These are phyloP conservation scores for Myrmecobius fasciatus DNA, from an alignment of 2,113 vertebrate genomes.

Conservation along the genomic window DNA sequence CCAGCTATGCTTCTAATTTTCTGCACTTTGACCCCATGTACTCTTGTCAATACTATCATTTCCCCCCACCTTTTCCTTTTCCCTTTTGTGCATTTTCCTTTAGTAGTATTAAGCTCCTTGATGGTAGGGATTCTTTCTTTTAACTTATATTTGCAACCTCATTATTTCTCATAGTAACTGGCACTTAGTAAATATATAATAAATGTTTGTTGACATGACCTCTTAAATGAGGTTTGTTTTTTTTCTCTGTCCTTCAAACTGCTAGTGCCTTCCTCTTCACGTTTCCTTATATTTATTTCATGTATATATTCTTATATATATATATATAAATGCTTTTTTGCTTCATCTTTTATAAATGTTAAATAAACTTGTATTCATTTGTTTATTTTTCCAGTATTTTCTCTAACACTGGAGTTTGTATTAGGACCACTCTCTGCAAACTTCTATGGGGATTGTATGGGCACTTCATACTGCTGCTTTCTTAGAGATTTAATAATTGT, in stretches of 20 bases:
- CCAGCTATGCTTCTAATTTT: neutral
- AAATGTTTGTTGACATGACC: neutral
- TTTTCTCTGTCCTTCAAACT: neutral
- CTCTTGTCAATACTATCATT: neutral
- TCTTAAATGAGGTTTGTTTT: neutral
- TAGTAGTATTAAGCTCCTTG: neutral
- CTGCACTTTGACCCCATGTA: neutral
- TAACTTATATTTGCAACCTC: neutral
- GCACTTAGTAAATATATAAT: neutral
- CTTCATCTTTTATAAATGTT: too few species aligned
- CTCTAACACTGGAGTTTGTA: too few species aligned
- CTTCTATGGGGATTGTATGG: too few species aligned
- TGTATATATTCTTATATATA: neutral
- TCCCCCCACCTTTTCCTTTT: neutral
- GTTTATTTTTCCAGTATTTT: too few species aligned
- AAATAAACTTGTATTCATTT: too few species aligned
- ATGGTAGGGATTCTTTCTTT: neutral
- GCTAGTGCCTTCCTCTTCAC: neutral
- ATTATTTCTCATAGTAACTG: neutral
- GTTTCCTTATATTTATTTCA: neutral
- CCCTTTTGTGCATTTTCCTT: neutral
- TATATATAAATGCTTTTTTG: neutral
- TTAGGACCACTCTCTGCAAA: too few species aligned
- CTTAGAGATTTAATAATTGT: too few species aligned
- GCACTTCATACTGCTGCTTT: too few species aligned